phyloP scores from a whole-genome alignment of 2,797 vertebrate species.

The Thripadectes ignobilis region DNA sequence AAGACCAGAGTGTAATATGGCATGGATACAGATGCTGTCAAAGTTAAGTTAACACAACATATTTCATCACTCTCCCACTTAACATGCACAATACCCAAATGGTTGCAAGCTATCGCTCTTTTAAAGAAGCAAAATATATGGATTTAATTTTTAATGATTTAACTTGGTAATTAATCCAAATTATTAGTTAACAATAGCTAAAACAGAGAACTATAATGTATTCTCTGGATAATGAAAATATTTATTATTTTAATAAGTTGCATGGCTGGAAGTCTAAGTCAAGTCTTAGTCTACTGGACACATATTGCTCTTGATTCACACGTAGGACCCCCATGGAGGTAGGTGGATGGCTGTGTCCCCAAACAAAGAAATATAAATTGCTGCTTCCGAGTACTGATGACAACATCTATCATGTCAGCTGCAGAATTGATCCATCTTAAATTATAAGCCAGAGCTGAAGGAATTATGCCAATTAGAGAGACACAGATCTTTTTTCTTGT shows the following conservation, averaged over 20 bases:
- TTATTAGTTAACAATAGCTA: conserved; percentile 62
- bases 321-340: background rate
- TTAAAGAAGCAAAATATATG: conserved; percentile 59
- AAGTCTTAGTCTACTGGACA: conserved; percentile 36
- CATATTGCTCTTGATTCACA: conserved; percentile 34
- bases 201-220: conserved; percentile 43
- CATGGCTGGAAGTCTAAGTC: conserved; percentile 65
- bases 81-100: conserved; percentile 43
- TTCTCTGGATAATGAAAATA: conserved; percentile 57
- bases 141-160: conserved; percentile 60
- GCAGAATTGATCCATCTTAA: conserved; percentile 57
- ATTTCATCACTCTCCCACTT: conserved; percentile 59
- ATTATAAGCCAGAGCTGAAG: conserved; percentile 46
- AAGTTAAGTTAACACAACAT: conserved; percentile 59
- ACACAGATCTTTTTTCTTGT: background rate
- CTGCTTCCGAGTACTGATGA: conserved; percentile 54
- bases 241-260: conserved; percentile 72
- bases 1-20: conserved; percentile 45
- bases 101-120: conserved; percentile 49
- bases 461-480: conserved; percentile 60
- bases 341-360: background rate
- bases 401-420: conserved; percentile 62
- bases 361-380: conserved; percentile 33
- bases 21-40: conserved; percentile 62
- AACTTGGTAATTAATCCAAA: conserved; percentile 60